A percentile compares a stretch with the other conserved stretches of the same genome.
These are phyloP conservation scores for Zeuzera pyrina DNA, from an alignment of 2,888 invertebrate genomes.

Conservation along the genomic window DNA sequence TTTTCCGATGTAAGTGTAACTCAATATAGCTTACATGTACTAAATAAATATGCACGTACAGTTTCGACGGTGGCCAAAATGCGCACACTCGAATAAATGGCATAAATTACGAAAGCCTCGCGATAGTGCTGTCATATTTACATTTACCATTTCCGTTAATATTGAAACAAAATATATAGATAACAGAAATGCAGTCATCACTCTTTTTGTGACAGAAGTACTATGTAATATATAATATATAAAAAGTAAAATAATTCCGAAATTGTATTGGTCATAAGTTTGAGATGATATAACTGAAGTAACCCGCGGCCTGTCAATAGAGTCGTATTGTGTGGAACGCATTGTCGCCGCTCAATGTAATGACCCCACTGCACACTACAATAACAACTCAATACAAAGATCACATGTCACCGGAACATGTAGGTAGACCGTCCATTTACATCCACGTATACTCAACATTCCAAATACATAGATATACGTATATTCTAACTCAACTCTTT, in stretches of 20 bases:
- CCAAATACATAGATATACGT: too few relatives aligned
- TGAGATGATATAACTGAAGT: too few relatives aligned
- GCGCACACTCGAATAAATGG: conserved; percentile 10
- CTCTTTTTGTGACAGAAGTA: too few relatives aligned
- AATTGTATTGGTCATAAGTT: too few relatives aligned
- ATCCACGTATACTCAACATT: too few relatives aligned
- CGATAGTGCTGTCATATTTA: conserved; percentile 18
- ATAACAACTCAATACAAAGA: conserved; percentile 33
- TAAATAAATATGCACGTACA: background rate
- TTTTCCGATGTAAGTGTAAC: conserved; percentile 39
- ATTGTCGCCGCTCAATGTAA: conserved; percentile 41
- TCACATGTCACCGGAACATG: conserved; percentile 29
- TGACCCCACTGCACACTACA: conserved; percentile 43
- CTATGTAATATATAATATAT: too few relatives aligned
- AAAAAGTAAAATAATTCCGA: too few relatives aligned
- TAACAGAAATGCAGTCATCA: too few relatives aligned
- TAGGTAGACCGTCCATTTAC: too few relatives aligned
- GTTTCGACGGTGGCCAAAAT: background rate
- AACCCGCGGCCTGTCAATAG: conserved; percentile 38
- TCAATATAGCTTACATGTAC: conserved; percentile 13
- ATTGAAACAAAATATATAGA: conserved; percentile 3
- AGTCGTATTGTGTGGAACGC: conserved; percentile 31
- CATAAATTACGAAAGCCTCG: conserved; percentile 23
- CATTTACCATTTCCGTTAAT: conserved; percentile 16
- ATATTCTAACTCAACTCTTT: too few relatives aligned